phyloP scores from a whole-genome alignment of 2,888 invertebrate species.

The Eristalis tenax region DNA sequence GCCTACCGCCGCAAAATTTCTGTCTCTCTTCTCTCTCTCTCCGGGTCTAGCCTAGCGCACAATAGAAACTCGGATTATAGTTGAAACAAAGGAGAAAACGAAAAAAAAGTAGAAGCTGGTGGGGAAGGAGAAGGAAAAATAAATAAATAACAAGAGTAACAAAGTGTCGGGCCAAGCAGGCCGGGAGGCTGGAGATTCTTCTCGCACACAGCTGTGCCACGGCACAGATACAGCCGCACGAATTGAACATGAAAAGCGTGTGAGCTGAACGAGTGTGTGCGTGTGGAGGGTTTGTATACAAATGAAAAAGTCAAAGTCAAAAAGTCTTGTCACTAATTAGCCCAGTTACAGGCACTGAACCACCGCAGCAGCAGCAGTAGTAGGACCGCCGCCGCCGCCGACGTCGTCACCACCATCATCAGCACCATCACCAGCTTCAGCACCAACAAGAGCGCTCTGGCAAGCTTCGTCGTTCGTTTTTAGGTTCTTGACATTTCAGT shows the following conservation, averaged over 20 bases:
- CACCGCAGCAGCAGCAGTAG: constrained; percentile 41
- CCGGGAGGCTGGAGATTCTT: constrained; percentile 17
- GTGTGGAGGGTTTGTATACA: constrained; percentile 1
- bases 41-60: background rate
- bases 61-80: constrained; percentile 56
- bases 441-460: background rate
- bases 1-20: constrained; percentile 35
- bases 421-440: background rate
- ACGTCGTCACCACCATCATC: too few species aligned
- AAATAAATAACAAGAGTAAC: constrained; percentile 61
- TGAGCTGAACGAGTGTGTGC: background rate
- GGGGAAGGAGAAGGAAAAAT: constrained; percentile 44
- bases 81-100: constrained; percentile 39
- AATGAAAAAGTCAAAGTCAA: constrained; percentile 68
- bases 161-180: constrained; percentile 20
- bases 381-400: background rate
- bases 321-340: constrained; percentile 72
- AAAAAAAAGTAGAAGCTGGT: constrained; percentile 12
- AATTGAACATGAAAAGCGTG: background rate
- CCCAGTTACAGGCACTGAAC: constrained; percentile 70
- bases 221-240: constrained; percentile 19
- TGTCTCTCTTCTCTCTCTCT: background rate
- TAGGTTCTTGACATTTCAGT: constrained; percentile 71
- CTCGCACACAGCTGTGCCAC: constrained; percentile 31
- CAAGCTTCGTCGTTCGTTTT: constrained; percentile 58